Percentiles rank a stretch among this genome's conserved stretches.
Evolutionary conservation across 2,113 vertebrate species (phyloP).

Genomic region (Tylochromis polylepis): DNA sequence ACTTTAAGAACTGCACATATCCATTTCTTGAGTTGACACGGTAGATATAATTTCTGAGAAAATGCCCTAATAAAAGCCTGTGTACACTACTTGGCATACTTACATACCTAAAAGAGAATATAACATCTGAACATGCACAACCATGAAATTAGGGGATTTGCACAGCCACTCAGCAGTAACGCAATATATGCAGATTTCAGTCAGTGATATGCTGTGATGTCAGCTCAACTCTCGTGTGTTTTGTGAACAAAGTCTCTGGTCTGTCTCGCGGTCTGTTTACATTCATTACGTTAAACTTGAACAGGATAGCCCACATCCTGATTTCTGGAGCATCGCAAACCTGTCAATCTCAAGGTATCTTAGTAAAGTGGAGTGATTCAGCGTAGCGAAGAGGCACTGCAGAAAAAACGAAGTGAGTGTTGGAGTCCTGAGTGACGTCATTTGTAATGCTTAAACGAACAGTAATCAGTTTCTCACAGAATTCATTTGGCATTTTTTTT

Average conservation of each 20-base stretch:
- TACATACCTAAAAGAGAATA: neutral
- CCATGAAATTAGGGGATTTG: neutral
- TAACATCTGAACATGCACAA: neutral
- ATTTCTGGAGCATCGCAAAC: neutral
- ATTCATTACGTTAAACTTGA: neutral
- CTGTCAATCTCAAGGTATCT: neutral
- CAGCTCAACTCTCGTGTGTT: neutral
- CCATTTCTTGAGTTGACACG: neutral
- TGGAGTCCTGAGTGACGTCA: neutral
- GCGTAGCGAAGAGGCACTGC: neutral
- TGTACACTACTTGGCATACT: neutral
- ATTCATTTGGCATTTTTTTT: fast-evolving
- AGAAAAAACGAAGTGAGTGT: fast-evolving
- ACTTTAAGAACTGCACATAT: neutral
- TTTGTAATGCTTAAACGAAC: neutral
- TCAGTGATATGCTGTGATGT: neutral
- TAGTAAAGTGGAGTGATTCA: fast-evolving
- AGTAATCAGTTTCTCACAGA: neutral
- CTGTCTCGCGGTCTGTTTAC: neutral
- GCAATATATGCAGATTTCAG: neutral
- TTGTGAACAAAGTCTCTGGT: neutral
- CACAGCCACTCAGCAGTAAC: neutral
- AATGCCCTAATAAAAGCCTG: neutral
- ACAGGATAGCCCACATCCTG: neutral
- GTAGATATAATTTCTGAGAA: neutral